Conservation (phyloP, 2,888 invertebrate species). For the Drosophila nr. perissopoda region DNA sequence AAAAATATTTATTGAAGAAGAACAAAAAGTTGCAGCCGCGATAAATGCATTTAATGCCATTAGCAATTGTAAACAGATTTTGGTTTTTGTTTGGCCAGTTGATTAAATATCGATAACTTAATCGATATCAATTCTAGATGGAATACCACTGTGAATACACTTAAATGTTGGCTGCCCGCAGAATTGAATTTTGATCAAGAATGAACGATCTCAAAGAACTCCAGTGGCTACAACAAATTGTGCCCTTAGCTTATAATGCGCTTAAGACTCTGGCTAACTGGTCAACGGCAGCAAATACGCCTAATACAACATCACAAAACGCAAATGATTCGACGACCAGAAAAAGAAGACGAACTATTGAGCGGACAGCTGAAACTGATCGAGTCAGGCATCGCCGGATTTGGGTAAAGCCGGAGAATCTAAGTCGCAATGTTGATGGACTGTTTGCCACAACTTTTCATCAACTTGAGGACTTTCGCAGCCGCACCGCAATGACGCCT, state of each 20-base stretch:
- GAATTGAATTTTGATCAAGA: background rate
- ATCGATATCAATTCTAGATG: background rate
- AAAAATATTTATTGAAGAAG: background rate
- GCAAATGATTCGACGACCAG: background rate
- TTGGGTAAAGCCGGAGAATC: slow-evolving; percentile 27
- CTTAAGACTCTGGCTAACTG: background rate
- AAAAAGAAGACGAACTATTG: background rate
- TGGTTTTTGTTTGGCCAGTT: background rate
- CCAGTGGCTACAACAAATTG: slow-evolving; percentile 19
- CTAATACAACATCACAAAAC: background rate
- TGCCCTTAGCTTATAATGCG: slow-evolving; percentile 15
- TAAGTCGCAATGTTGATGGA: slow-evolving; percentile 19
- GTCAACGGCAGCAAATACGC: background rate
- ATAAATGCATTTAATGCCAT: background rate
- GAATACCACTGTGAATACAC: background rate
- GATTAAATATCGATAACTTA: slow-evolving; percentile 12
- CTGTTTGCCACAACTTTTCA: slow-evolving; percentile 18
- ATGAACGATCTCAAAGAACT: slow-evolving; percentile 25
- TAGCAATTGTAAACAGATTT: background rate
- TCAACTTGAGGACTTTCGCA: slow-evolving; percentile 17
- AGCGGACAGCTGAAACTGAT: background rate
- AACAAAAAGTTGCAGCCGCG: background rate
- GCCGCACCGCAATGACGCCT: slow-evolving; percentile 26
- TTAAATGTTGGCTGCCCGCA: background rate
- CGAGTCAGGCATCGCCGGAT: background rate